Evolutionary conservation across 1,140 invertebrate genomes (phyloP).

Genomic region (Dreissena rostriformis): DNA sequence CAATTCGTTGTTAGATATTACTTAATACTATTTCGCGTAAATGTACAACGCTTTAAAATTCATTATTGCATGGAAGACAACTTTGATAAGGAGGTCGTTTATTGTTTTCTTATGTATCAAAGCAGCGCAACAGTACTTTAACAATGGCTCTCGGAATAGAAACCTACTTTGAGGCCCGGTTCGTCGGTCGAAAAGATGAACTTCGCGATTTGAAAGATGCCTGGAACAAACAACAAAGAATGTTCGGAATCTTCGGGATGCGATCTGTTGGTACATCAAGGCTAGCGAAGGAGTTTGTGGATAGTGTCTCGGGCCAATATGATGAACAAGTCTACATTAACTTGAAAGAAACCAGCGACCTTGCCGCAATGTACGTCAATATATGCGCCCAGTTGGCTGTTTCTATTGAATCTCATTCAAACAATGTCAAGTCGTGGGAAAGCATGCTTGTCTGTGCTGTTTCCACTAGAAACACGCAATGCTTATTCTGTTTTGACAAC

Average conservation of each 20-base stretch:
- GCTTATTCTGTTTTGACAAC: slow-evolving; percentile 48
- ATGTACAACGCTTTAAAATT: too few relatives aligned
- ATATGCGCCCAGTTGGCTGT: slow-evolving; percentile 14
- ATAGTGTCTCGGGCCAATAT: neutral
- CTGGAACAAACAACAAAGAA: slow-evolving; percentile 13
- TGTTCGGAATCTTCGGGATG: slow-evolving; percentile 52
- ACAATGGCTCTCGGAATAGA: neutral
- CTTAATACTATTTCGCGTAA: too few relatives aligned
- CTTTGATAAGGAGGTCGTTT: too few relatives aligned
- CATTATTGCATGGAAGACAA: too few relatives aligned
- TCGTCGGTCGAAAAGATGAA: slow-evolving; percentile 31
- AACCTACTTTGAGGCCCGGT: slow-evolving; percentile 10
- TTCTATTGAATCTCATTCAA: neutral
- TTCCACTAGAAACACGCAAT: neutral
- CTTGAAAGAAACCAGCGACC: slow-evolving; percentile 5
- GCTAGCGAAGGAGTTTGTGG: slow-evolving; percentile 33
- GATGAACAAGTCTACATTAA: slow-evolving; percentile 5
- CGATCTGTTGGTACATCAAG: slow-evolving; percentile 52
- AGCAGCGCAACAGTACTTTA: too few relatives aligned
- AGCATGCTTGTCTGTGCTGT: slow-evolving; percentile 12
- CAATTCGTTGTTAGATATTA: too few relatives aligned
- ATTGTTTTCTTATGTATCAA: too few relatives aligned
- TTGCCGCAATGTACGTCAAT: slow-evolving; percentile 2
- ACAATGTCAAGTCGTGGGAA: neutral
- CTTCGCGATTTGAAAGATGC: neutral